phyloP scores from a whole-genome alignment of 2,113 vertebrate species.

The Salvelinus alpinus region DNA sequence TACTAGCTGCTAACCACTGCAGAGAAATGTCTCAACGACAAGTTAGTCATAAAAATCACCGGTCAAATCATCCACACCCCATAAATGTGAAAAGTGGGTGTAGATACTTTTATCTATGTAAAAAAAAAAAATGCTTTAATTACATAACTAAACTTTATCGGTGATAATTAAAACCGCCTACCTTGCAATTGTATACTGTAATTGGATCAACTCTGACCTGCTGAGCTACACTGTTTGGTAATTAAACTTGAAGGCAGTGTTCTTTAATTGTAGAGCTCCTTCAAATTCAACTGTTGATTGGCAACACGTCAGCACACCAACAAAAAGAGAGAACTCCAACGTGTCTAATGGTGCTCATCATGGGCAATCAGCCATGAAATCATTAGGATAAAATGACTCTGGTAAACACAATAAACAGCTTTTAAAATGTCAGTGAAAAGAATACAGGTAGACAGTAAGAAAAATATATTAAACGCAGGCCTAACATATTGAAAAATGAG shows the following conservation, averaged over 20 bases:
- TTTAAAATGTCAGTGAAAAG: not conserved
- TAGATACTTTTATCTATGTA: no score
- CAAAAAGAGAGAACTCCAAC: constrained; percentile 38
- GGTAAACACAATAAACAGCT: not conserved
- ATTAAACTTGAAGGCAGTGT: constrained; percentile 67
- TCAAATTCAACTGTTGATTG: constrained; percentile 69
- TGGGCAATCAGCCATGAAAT: not conserved
- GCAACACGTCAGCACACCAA: constrained; percentile 57
- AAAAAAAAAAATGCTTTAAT: constrained; percentile 14
- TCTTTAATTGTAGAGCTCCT: constrained; percentile 70
- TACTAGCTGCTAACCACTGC: not conserved
- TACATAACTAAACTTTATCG: constrained; percentile 63
- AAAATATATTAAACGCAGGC: not conserved
- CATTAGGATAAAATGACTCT: not conserved
- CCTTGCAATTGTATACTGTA: constrained; percentile 23
- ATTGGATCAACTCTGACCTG: constrained; percentile 70
- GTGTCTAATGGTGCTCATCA: not conserved
- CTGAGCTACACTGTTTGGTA: constrained; percentile 64
- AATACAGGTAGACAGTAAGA: not conserved
- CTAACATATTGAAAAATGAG: not conserved
- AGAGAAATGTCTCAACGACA: not conserved
- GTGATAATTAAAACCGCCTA: constrained; percentile 57
- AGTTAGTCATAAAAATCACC: not conserved
- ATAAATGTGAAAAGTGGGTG: no score
- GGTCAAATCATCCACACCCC: no score